Conservation (phyloP, 2,888 invertebrate species). For the Pelosia muscerda region DNA sequence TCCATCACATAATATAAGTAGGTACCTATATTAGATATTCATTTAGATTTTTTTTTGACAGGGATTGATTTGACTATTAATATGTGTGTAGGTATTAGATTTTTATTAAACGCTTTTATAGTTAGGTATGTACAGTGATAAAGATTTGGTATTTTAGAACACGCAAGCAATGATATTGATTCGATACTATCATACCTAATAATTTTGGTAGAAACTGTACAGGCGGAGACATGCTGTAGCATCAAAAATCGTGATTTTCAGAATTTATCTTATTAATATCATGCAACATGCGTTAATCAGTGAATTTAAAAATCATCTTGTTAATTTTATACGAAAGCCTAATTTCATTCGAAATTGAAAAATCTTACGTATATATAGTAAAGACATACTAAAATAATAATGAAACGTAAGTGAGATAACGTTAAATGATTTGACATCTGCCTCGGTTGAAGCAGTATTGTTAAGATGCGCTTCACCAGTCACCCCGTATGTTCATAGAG, state of each 20-base stretch:
- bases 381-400: constrained; percentile 9
- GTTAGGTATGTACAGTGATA: neutral
- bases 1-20: no score
- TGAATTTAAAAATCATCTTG: constrained; percentile 4
- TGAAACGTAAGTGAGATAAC: constrained; percentile 17
- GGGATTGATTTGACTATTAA: neutral
- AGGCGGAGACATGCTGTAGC: neutral
- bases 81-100: no score
- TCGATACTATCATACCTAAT: neutral
- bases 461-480: constrained; percentile 33
- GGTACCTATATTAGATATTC: no score
- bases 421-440: constrained; percentile 11
- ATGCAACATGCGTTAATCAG: constrained; percentile 41
- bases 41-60: no score
- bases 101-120: neutral
- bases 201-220: neutral
- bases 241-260: neutral
- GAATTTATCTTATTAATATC: constrained; percentile 5
- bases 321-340: constrained; percentile 21
- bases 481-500: constrained; percentile 33
- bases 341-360: constrained; percentile 9
- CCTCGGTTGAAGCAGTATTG: constrained; percentile 27
- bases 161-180: neutral
- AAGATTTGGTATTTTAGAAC: neutral
- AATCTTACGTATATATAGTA: neutral